phyloP scores from a whole-genome alignment of 2,888 invertebrate species.

The Villa cingulata region DNA sequence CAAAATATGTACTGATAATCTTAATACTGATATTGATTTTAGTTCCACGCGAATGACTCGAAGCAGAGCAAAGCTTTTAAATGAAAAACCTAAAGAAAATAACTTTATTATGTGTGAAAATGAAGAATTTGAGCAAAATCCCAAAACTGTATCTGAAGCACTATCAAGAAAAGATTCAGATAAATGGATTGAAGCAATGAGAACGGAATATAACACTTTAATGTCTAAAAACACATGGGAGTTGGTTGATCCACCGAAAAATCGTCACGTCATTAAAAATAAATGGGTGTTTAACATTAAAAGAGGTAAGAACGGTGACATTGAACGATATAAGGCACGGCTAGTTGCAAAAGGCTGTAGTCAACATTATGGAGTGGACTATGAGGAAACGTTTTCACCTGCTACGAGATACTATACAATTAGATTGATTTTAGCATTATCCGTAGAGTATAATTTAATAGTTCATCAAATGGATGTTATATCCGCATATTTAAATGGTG shows the following conservation, averaged over 20 bases:
- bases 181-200: not conserved
- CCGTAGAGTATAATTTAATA: constrained; percentile 17
- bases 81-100: no score
- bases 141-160: no score
- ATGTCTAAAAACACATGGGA: constrained; percentile 7
- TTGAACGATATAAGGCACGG: constrained; percentile 12
- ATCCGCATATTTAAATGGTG: constrained; percentile 16
- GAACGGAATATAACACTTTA: constrained; percentile 3
- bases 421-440: constrained; percentile 14
- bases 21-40: no score
- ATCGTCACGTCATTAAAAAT: constrained; percentile 8
- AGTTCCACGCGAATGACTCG: no score
- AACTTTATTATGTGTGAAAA: no score
- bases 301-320: constrained; percentile 7
- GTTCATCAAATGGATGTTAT: no score
- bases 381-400: constrained; percentile 11
- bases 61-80: no score
- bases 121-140: no score
- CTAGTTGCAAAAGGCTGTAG: constrained; percentile 13
- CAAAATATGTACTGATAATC: no score
- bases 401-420: constrained; percentile 14
- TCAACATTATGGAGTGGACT: constrained; percentile 8
- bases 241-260: constrained; percentile 8
- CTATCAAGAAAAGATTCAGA: not conserved
- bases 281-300: constrained; percentile 13